A percentile compares a stretch with the other conserved stretches of the same genome.
Evolutionary conservation across 2,797 vertebrate genomes (phyloP).

Genomic region (Sternotherus odoratus): DNA sequence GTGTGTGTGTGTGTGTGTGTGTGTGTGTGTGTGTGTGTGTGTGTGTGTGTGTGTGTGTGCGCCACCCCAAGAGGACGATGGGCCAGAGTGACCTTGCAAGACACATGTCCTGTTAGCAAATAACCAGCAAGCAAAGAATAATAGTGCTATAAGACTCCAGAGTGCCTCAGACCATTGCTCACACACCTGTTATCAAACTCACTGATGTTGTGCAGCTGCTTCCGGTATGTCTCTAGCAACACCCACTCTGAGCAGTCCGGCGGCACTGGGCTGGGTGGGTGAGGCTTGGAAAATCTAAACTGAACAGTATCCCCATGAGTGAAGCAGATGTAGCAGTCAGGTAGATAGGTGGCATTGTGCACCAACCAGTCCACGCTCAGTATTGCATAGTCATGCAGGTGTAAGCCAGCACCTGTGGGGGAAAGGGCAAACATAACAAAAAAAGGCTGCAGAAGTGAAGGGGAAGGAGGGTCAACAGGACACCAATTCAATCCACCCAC

Average conservation of each 20-base stretch:
- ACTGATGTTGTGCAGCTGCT: conserved; percentile 73
- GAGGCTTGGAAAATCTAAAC: conserved; percentile 84
- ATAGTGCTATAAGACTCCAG: background rate
- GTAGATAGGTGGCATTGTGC: conserved; percentile 88
- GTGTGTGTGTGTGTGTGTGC: too few relatives aligned
- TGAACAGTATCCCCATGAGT: conserved; percentile 66
- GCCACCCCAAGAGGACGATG: accelerated
- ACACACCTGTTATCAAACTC: conserved; percentile 88
- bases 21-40: accelerated
- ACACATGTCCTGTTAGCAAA: background rate
- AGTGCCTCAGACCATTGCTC: accelerated
- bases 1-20: accelerated
- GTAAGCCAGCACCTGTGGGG: conserved; percentile 86
- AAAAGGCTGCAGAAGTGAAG: background rate
- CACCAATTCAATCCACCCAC: background rate
- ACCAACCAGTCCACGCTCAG: conserved; percentile 88
- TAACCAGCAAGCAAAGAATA: background rate
- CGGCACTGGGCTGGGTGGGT: conserved; percentile 54
- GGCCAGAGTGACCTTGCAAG: background rate
- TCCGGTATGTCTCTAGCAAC: conserved; percentile 84
- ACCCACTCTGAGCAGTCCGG: conserved; percentile 84
- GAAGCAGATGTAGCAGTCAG: conserved; percentile 88
- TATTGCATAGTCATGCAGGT: conserved; percentile 88
- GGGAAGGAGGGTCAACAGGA: accelerated
- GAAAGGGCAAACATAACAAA: background rate